phyloP scores from a whole-genome alignment of 2,113 vertebrate species.

The Ptyas mucosa region DNA sequence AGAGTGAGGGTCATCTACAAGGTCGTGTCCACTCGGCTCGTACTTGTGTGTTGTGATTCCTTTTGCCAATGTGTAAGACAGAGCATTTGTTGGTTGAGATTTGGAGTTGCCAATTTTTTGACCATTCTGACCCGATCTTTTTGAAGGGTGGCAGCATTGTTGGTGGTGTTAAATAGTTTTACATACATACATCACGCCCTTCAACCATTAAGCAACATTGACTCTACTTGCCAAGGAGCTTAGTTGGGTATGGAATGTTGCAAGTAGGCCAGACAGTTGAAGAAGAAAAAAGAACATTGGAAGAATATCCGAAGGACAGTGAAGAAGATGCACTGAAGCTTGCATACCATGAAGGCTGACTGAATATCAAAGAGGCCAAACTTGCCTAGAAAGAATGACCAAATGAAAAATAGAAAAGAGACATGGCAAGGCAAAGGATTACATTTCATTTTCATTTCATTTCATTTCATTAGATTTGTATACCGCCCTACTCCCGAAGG shows the following conservation, averaged over 20 bases:
- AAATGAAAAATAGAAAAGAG: neutral
- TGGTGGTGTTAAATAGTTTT: no score
- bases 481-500: no score
- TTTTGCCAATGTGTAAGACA: no score
- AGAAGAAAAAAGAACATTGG: neutral
- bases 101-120: no score
- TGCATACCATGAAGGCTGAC: neutral
- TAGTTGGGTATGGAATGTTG: neutral
- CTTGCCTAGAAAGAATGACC: neutral
- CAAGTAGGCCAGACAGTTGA: neutral
- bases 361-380: neutral
- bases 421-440: neutral
- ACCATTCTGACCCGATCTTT: no score
- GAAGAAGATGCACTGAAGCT: neutral
- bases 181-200: neutral
- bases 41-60: no score
- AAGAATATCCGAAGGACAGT: neutral
- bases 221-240: neutral
- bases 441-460: no score
- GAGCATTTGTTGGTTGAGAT: no score
- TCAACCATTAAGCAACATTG: neutral
- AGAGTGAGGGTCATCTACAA: no score
- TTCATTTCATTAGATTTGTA: no score
- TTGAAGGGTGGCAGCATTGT: no score
- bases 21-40: no score